These are phyloP conservation scores for Agraylea sexmaculata DNA, from an alignment of 1,140 invertebrate genomes.

Conservation along the genomic window DNA sequence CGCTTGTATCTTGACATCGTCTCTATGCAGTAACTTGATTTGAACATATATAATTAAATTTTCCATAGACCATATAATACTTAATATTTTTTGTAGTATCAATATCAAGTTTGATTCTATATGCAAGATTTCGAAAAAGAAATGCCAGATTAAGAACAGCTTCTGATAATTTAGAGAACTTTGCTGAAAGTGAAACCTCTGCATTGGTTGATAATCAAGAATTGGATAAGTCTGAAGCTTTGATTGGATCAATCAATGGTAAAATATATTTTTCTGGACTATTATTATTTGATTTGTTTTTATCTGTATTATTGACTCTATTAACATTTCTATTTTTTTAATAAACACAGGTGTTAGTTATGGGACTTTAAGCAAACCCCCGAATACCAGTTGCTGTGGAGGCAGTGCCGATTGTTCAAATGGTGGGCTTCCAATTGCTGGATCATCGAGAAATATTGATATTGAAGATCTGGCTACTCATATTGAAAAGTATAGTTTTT, in stretches of 20 bases:
- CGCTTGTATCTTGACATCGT: constrained; percentile 30
- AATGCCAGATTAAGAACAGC: constrained; percentile 26
- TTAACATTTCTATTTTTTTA: constrained; percentile 1
- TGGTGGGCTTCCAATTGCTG: constrained; percentile 15
- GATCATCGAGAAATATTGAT: constrained; percentile 35
- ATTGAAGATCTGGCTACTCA: constrained; percentile 57
- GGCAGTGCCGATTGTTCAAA: constrained; percentile 31
- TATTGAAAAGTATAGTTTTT: constrained; percentile 26
- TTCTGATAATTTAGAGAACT: constrained; percentile 22
- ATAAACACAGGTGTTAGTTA: constrained; percentile 25
- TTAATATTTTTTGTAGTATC: constrained; percentile 25
- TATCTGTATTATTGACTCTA: constrained; percentile 2
- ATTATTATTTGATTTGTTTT: constrained; percentile 1
- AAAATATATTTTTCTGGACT: constrained; percentile 1
- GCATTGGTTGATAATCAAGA: constrained; percentile 31
- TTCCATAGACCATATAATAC: neutral
- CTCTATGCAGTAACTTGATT: constrained; percentile 25
- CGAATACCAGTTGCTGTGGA: constrained; percentile 28
- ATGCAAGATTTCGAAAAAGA: constrained; percentile 32
- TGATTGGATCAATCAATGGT: constrained; percentile 12
- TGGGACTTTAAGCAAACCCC: constrained; percentile 30
- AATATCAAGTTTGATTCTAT: constrained; percentile 32
- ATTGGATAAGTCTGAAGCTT: constrained; percentile 11
- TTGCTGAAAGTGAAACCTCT: constrained; percentile 26
- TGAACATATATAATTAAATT: neutral